Evolutionary conservation across 2,113 vertebrate genomes (phyloP).

Genomic region (Vidua macroura): DNA sequence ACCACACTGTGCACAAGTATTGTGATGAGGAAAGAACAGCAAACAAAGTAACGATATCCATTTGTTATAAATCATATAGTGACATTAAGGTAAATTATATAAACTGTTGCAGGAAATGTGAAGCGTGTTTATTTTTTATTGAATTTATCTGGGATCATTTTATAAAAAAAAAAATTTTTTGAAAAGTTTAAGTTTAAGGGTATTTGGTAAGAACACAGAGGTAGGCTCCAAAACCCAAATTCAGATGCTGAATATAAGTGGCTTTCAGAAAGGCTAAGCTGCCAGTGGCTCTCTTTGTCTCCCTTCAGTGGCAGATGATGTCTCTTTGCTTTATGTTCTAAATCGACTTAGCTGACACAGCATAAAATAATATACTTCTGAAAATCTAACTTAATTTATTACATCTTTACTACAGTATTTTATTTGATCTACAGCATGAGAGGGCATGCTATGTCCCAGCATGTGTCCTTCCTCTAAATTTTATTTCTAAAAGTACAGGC

Average conservation of each 20-base stretch:
- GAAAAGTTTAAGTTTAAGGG: neutral
- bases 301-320: neutral
- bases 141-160: neutral
- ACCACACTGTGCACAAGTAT: neutral
- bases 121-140: neutral
- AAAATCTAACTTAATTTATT: neutral
- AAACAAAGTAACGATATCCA: neutral
- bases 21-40: neutral
- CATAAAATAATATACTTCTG: neutral
- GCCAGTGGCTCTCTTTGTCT: neutral
- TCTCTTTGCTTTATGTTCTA: neutral
- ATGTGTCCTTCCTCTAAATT: neutral
- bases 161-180: neutral
- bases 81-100: neutral
- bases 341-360: neutral
- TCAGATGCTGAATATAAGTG: neutral
- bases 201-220: neutral
- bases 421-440: neutral
- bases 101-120: neutral
- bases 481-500: neutral
- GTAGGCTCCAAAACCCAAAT: neutral
- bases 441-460: neutral
- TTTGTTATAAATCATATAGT: neutral
- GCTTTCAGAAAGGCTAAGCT: neutral
- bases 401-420: neutral